These are phyloP conservation scores for Maniola jurtina DNA, from an alignment of 1,140 invertebrate species.

Conservation along the genomic window DNA sequence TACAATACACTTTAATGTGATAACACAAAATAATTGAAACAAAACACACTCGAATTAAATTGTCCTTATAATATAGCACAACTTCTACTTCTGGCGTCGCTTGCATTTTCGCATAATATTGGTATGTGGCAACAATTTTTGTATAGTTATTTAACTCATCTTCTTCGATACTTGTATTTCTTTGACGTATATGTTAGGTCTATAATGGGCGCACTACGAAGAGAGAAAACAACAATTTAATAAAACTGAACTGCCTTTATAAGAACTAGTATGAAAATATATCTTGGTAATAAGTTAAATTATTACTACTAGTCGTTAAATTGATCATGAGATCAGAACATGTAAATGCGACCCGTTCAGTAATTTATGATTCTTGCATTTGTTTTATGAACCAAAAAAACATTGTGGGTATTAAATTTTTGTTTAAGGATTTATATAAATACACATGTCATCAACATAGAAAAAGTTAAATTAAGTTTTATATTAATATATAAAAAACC, in stretches of 20 bases:
- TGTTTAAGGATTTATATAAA: neutral
- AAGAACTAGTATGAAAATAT: neutral
- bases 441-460: neutral
- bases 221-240: conserved; percentile 50
- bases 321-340: conserved; percentile 6
- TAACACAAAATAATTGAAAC: conserved; percentile 60
- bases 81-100: conserved; percentile 47
- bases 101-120: conserved; percentile 36
- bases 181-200: conserved; percentile 65
- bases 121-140: conserved; percentile 16
- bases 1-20: conserved; percentile 71
- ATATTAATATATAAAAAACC: neutral
- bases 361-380: neutral
- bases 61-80: conserved; percentile 58
- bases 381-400: too few relatives aligned
- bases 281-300: neutral
- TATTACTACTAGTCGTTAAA: conserved; percentile 5
- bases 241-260: conserved; percentile 20
- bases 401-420: too few relatives aligned
- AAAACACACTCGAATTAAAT: conserved; percentile 56
- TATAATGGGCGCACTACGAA: conserved; percentile 74
- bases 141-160: conserved; percentile 44
- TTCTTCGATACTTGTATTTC: conserved; percentile 74
- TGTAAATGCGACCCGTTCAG: conserved; percentile 7
- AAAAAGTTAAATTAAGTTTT: neutral